Base-by-base conservation (phyloP, 2,888 invertebrate species). In the Tanytarsus gracilentus region DNA sequence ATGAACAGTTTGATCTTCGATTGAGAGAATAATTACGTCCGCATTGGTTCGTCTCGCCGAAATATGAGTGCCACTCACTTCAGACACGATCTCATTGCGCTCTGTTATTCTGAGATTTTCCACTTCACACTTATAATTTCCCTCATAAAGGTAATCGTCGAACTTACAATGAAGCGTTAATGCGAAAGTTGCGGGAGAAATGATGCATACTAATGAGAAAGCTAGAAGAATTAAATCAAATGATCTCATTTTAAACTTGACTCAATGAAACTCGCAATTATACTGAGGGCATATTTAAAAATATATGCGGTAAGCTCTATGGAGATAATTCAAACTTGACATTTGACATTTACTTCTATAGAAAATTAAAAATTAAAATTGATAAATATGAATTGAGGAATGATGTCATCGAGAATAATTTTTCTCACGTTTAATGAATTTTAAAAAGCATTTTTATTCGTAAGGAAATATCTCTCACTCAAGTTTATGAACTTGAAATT, bases 201-300 rank as follows among this genome's bases (percentile, higher is more conserved):
- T 14, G 27, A 29, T 52, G 30, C 25, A 48, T 23, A n/a, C 48
- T n/a, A 53, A 33, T 26, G 60, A 44, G 30, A 52, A 39, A 16
- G 27, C 14, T 30, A 16, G 14, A 33, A 18, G 5, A 21, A 14
- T 14, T 27, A n/a, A 56, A 30, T n/a, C 25, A 29, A 39, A 55
- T n/a, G 39, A 5, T 14, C n/a, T 2, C 27, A 30, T 49, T n/a
- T n/a, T n/a, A n/a, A n/a, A n/a, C n/a, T n/a, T n/a, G n/a, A n/a
- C n/a, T n/a, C n/a, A n/a, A n/a, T n/a, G n/a, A n/a, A n/a, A n/a
- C n/a, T n/a, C n/a, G n/a, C n/a, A n/a, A n/a, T n/a, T n/a, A n/a
- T n/a, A n/a, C n/a, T n/a, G n/a, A n/a, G n/a, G n/a, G n/a, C n/a
- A n/a, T n/a, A n/a, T n/a, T n/a, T n/a, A n/a, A n/a, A n/a, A n/a